phyloP scores from a whole-genome alignment of 1,140 invertebrate genomes.

The Drosophila sp. region DNA sequence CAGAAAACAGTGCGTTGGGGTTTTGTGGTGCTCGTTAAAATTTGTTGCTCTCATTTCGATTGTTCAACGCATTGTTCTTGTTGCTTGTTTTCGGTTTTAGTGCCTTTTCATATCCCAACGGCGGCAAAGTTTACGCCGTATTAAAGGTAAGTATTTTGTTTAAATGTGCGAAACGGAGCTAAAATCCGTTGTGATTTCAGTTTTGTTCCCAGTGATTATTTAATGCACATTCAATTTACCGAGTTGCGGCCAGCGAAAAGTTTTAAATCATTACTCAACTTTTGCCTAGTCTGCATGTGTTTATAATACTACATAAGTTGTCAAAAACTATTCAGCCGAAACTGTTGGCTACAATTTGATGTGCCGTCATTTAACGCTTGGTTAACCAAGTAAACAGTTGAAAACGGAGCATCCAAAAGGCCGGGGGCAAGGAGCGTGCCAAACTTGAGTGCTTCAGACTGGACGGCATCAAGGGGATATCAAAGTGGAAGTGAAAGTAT shows the following conservation, averaged over 20 bases:
- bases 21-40: conserved; percentile 76
- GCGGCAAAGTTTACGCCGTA: conserved; percentile 46
- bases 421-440: conserved; percentile 26
- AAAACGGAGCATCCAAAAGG: conserved; percentile 43
- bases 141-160: conserved; percentile 61
- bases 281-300: conserved; percentile 23
- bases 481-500: conserved; percentile 10
- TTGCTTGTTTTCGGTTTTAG: conserved; percentile 54
- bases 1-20: conserved; percentile 66
- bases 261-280: conserved; percentile 63
- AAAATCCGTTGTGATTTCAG: conserved; percentile 17
- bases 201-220: conserved; percentile 46
- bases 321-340: conserved; percentile 37
- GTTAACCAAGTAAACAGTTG: conserved; percentile 70
- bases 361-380: conserved; percentile 68
- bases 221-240: conserved; percentile 65
- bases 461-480: conserved; percentile 35
- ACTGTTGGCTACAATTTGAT: conserved; percentile 44
- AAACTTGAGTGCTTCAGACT: conserved; percentile 42
- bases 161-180: conserved; percentile 62
- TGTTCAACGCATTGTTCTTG: conserved; percentile 40
- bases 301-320: conserved; percentile 14
- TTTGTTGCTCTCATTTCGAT: conserved; percentile 76
- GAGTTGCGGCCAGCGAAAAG: conserved; percentile 49
- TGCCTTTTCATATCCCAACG: conserved; percentile 55